Evolutionary conservation across 2,888 invertebrate genomes (phyloP), one percentile per base, ranked within the genome.

Genomic region (Iphiclides podalirius): DNA sequence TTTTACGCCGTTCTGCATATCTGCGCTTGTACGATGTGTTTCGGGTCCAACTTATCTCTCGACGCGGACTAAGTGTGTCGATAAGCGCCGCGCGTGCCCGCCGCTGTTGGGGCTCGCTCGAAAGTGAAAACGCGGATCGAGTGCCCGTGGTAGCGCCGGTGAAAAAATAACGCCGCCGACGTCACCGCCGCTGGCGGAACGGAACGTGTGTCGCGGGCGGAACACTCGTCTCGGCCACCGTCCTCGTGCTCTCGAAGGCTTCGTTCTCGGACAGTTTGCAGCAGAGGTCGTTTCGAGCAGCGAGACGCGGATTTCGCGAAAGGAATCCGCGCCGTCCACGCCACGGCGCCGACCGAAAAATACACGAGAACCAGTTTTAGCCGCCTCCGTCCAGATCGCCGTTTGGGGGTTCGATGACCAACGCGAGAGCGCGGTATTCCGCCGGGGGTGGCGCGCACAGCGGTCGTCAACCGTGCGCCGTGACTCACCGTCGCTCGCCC

Each of bases 331-430:
- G 64, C 67, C 64, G 68, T 66, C n/a, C n/a, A n/a, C 26, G 3
- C 26, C 8, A 9, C 26, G 26, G 26, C 26, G 26, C 26, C 26
- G 26, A 72, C 67, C 82, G 75, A 83, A 83, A 81, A 79, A 74
- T 72, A 67, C 75, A 70, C 75, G 61, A 74, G 75, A 87, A 87
- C 87, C 86, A 84, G 86, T 86, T 87, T 77, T 64, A 74, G 69
- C 78, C 74, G 83, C 82, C 81, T 80, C 80, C 73, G 78, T 82
- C 74, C 75, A 72, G 74, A 73, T 67, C 78, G 82, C 82, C 69
- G 79, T 74, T 66, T 70, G 68, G 63, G 72, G 79, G 85, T 85
- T 85, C 84, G 85, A 82, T 80, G 85, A 85, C 86, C 83, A 81
- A 79, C 76, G 79, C 79, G 75, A 76, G 76, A 72, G 70, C 66